phyloP scores from a whole-genome alignment of 2,888 invertebrate species.

The Perdita meconis region DNA sequence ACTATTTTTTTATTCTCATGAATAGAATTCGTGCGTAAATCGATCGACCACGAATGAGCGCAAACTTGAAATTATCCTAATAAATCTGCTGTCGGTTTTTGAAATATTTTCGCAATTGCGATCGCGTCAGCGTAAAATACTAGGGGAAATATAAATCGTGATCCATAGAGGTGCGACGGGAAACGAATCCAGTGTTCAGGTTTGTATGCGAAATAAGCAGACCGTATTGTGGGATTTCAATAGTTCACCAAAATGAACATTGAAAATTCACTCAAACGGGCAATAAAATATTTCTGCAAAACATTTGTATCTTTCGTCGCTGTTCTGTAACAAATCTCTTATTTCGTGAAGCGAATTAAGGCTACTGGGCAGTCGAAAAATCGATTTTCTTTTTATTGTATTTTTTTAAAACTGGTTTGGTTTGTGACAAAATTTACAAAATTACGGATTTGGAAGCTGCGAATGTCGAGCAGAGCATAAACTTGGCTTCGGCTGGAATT shows the following conservation, averaged over 20 bases:
- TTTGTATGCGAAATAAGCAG: background rate
- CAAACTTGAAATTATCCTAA: background rate
- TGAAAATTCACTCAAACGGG: background rate
- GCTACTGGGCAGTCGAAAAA: too few relatives aligned
- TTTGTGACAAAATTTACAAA: too few relatives aligned
- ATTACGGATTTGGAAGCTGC: too few relatives aligned
- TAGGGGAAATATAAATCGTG: background rate
- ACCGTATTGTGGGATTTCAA: background rate
- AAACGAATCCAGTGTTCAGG: background rate
- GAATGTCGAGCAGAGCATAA: too few relatives aligned
- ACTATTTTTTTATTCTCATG: background rate
- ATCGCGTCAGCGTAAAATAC: background rate
- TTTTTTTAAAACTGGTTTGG: too few relatives aligned
- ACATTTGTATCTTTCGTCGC: too few relatives aligned
- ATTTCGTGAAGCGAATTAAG: too few relatives aligned
- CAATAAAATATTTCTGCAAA: too few relatives aligned
- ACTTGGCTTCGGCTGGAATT: too few relatives aligned
- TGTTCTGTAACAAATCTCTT: too few relatives aligned
- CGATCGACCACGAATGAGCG: background rate
- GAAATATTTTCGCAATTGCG: background rate
- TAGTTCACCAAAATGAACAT: background rate
- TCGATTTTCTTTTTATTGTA: too few relatives aligned
- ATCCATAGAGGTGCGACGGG: background rate
- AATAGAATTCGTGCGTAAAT: background rate
- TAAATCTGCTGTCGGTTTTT: background rate